A percentile compares a stretch with the other conserved stretches of the same genome.
Evolutionary conservation across 2,888 invertebrate species (phyloP).

Genomic region (Chymomyza fuscimana): DNA sequence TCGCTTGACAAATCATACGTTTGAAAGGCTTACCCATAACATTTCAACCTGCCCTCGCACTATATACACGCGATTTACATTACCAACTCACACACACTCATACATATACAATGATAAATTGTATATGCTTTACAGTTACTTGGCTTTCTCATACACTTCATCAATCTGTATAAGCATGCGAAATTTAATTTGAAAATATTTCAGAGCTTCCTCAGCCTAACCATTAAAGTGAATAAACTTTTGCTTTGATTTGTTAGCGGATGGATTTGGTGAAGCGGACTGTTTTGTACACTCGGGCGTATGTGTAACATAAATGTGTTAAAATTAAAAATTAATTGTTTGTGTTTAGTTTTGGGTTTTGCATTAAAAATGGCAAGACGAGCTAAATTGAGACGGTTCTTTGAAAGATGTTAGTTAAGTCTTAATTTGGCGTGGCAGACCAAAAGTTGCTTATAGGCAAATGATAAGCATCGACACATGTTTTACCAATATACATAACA

Average conservation of each 20-base stretch:
- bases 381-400: too few species aligned
- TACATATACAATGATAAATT: background rate
- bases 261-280: conserved; percentile 10
- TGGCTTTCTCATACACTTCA: background rate
- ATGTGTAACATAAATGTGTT: conserved; percentile 44
- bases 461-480: too few species aligned
- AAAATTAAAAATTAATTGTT: background rate
- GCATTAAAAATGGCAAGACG: conserved; percentile 24
- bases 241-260: conserved; percentile 47
- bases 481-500: too few species aligned
- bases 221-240: conserved; percentile 68
- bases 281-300: conserved; percentile 43
- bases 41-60: background rate
- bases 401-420: too few species aligned
- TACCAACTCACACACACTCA: background rate
- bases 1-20: too few species aligned
- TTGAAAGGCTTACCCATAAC: background rate
- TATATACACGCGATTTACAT: background rate
- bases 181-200: conserved; percentile 52
- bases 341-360: conserved; percentile 52
- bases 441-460: too few species aligned
- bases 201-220: conserved; percentile 17
- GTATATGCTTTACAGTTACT: background rate
- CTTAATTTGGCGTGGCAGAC: too few species aligned
- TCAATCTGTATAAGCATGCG: background rate